These are phyloP conservation scores for Ceramica pisi DNA, from an alignment of 2,888 invertebrate genomes.

Conservation along the genomic window DNA sequence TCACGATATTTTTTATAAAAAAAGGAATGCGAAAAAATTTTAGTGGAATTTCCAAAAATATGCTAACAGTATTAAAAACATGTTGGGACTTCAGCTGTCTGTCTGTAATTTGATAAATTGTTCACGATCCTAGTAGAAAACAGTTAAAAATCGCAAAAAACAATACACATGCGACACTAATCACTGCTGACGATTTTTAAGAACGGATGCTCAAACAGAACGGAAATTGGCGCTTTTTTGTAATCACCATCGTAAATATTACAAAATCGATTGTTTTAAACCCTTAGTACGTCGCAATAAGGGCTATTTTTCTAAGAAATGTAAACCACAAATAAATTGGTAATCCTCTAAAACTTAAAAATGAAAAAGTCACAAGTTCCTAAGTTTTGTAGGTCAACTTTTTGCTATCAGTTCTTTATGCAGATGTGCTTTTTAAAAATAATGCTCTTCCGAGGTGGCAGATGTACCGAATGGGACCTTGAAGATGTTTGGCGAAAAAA, in stretches of 20 bases:
- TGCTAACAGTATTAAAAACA: conserved; percentile 71
- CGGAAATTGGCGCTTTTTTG: conserved; percentile 90
- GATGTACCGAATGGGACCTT: conserved; percentile 85
- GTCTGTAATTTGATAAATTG: conserved; percentile 84
- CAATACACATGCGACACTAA: conserved; percentile 85
- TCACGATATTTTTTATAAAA: conserved; percentile 23
- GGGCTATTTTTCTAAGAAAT: conserved; percentile 51
- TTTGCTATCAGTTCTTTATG: conserved; percentile 89
- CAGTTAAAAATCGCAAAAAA: conserved; percentile 82
- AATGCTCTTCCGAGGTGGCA: conserved; percentile 84
- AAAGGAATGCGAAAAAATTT: conserved; percentile 56
- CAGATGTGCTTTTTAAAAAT: conserved; percentile 87
- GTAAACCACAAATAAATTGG: conserved; percentile 13
- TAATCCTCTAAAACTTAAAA: conserved; percentile 62
- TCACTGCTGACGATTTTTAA: conserved; percentile 87
- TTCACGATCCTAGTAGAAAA: conserved; percentile 78
- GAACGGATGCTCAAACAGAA: conserved; percentile 86
- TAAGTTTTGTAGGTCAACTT: conserved; percentile 88
- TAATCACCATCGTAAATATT: conserved; percentile 60
- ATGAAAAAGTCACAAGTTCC: conserved; percentile 67
- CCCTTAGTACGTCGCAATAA: conserved; percentile 61
- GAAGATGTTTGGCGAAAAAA: conserved; percentile 85
- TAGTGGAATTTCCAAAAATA: conserved; percentile 65
- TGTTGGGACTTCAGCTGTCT: conserved; percentile 81
- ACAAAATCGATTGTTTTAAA: conserved; percentile 18